Conservation (phyloP, 2,888 invertebrate genomes). For the Cerceris rybyensis region DNA sequence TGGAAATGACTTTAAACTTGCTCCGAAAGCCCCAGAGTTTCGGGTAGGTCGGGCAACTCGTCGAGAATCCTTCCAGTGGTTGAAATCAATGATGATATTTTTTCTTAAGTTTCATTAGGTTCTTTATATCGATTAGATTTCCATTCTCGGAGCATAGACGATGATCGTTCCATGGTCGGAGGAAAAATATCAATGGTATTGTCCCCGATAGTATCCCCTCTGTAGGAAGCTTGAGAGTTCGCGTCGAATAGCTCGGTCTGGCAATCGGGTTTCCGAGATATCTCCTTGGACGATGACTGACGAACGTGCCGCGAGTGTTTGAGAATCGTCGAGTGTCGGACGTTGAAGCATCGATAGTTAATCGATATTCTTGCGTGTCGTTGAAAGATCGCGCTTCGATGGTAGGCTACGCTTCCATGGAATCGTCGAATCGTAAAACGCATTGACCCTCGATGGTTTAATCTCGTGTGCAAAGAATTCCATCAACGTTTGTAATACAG, state of each 20-base stretch:
- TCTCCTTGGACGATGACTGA: constrained; percentile 49
- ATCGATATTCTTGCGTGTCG: constrained; percentile 60
- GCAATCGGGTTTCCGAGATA: constrained; percentile 55
- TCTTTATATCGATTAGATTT: too few relatives aligned
- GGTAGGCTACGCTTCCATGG: constrained; percentile 12
- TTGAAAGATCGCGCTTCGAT: constrained; percentile 9
- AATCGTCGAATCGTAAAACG: constrained; percentile 6
- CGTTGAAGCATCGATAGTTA: constrained; percentile 38
- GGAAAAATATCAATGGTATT: background rate
- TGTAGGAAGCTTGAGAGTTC: constrained; percentile 8
- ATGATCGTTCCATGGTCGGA: too few relatives aligned
- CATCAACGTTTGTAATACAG: constrained; percentile 4
- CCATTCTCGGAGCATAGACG: too few relatives aligned
- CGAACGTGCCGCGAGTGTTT: constrained; percentile 67
- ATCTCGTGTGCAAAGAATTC: background rate
- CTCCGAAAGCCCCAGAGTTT: too few relatives aligned
- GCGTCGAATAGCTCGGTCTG: constrained; percentile 49
- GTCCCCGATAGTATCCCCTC: constrained; percentile 2
- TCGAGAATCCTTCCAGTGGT: too few relatives aligned
- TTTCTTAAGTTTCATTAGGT: too few relatives aligned
- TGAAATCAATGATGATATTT: too few relatives aligned
- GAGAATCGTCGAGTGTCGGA: constrained; percentile 59
- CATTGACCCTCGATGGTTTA: background rate
- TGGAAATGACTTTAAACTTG: too few relatives aligned
- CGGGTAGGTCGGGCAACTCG: too few relatives aligned